Evolutionary conservation across 1,140 invertebrate genomes (phyloP), one percentile per base, ranked within the genome.

Genomic region (Luehdorfia chinensis): DNA sequence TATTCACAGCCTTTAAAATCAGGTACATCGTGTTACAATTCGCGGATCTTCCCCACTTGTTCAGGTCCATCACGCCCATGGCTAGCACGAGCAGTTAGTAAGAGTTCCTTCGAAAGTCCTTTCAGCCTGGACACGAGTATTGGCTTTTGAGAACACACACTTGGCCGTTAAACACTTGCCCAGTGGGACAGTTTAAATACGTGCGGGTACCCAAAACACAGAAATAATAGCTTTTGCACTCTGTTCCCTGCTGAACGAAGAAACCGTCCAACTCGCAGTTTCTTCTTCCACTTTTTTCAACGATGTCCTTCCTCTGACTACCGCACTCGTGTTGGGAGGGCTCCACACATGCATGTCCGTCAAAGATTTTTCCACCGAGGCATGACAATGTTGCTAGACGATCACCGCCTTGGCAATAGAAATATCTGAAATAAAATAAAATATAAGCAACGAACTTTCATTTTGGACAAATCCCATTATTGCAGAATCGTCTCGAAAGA

Each of bases 211-310:
- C 84, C 8, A 73, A 74, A 0, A 88, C 80, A 55, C 90, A 91
- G 51, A 90, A 83, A 66, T 87, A 90, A 65, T 90, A 91, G 6
- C 77, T 77, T 19, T 72, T 80, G 59, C 90, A 91, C 3, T 87
- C 84, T 0, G 88, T 87, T 2, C 84, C 77, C 12, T 66, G 66
- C 55, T 89, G 86, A 1, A 87, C 59, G 69, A 84, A 90, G 55
- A 90, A 88, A 0, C 90, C 90, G 64, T 90, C 87, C 2, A 66
- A 60, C 19, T 76, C 74, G 60, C 81, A 87, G 25, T 56, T 46
- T 31, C 67, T 66, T 2, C 69, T 66, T 11, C 74, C 73, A 16
- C 14, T 28, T 11, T 68, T 60, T 41, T 87, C 60, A 16, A 66
- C 48, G 48, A 36, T 52, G 13, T 55, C 36, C 31, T 55, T 58